These are phyloP conservation scores for Mus spicilegus DNA, from an alignment of 2,113 vertebrate species.

Conservation along the genomic window DNA sequence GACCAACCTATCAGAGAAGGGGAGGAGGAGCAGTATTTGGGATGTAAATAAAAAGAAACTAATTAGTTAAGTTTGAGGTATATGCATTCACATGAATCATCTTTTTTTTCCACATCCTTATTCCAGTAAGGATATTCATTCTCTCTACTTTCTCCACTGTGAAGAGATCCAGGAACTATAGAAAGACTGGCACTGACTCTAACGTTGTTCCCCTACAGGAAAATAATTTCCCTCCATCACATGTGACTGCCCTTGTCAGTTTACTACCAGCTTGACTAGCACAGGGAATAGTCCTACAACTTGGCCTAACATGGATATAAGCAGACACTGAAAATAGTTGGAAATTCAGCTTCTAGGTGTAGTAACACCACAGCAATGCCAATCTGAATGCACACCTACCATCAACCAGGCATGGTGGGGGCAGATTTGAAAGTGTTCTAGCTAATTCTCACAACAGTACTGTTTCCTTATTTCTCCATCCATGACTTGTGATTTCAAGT, in stretches of 20 bases:
- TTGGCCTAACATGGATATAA: conserved; percentile 20
- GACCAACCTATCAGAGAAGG: too few relatives aligned
- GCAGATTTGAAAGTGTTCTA: background rate
- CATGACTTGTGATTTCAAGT: background rate
- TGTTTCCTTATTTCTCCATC: background rate
- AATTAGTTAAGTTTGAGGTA: background rate
- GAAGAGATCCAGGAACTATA: conserved; percentile 29
- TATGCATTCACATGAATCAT: background rate
- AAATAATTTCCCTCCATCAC: background rate
- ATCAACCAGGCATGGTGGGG: background rate
- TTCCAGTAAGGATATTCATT: background rate
- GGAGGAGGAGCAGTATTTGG: too few relatives aligned
- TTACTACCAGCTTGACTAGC: background rate
- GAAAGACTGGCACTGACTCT: background rate
- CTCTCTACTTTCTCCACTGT: conserved; percentile 11
- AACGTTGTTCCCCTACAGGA: background rate
- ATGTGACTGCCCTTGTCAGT: background rate
- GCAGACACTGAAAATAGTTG: background rate
- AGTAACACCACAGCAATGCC: background rate
- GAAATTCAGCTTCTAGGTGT: background rate
- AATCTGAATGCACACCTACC: background rate
- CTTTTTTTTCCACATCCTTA: background rate
- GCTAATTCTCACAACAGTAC: background rate
- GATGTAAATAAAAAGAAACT: background rate
- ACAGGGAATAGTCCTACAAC: background rate